Evolutionary conservation across 92 coral and sea anemone genomes (phyloP).

Genomic region (Diadumene lineata): DNA sequence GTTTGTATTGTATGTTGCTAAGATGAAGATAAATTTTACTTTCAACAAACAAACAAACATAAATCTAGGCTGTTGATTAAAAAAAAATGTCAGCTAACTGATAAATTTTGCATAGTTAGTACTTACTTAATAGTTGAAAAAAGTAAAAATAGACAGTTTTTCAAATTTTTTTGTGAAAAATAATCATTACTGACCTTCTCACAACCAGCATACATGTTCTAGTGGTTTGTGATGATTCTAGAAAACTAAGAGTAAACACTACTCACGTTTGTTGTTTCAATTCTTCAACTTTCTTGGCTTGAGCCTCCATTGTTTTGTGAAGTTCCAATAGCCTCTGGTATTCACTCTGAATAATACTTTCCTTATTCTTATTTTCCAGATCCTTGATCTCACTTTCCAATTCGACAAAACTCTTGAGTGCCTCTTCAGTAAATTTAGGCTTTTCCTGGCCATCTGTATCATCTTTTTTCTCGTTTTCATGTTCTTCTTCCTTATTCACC

Average conservation of each 20-base stretch:
- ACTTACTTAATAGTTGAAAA: too few relatives aligned
- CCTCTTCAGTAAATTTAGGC: slow-evolving; percentile 81
- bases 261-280: slow-evolving; percentile 91
- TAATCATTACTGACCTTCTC: too few relatives aligned
- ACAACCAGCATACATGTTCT: too few relatives aligned
- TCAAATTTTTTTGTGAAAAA: too few relatives aligned
- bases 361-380: slow-evolving; percentile 62
- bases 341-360: slow-evolving; percentile 48
- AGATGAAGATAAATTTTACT: too few relatives aligned
- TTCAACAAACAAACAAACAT: too few relatives aligned
- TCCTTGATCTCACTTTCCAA: slow-evolving; percentile 65
- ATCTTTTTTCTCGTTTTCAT: neutral
- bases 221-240: neutral
- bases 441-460: slow-evolving; percentile 49
- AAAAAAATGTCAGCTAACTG: too few relatives aligned
- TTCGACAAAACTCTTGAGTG: slow-evolving; percentile 72
- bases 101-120: too few relatives aligned
- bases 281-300: slow-evolving; percentile 56
- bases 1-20: too few relatives aligned
- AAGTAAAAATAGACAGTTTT: too few relatives aligned
- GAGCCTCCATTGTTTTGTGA: slow-evolving; percentile 50
- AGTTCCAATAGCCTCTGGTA: slow-evolving; percentile 64
- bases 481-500: slow-evolving; percentile 5
- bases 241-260: neutral
- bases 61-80: too few relatives aligned